Evolutionary conservation across 2,888 invertebrate genomes (phyloP).

Genomic region (Leptura quadrifasciata): DNA sequence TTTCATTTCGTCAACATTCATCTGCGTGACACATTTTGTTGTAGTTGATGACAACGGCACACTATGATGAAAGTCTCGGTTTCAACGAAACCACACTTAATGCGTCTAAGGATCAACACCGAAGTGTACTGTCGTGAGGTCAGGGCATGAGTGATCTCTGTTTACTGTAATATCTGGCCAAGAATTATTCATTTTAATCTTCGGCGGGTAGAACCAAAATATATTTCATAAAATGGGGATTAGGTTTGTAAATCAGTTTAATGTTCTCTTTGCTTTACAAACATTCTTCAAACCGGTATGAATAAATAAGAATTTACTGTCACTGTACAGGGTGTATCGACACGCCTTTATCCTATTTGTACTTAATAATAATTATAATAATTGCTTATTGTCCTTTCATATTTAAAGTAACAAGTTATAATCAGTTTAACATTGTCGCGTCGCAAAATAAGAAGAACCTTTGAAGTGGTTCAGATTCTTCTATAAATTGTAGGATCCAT

Average conservation of each 20-base stretch:
- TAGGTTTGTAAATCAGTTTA: neutral
- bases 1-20: constrained; percentile 13
- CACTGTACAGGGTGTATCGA: too few species aligned
- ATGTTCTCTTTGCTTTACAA: neutral
- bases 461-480: too few species aligned
- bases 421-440: too few species aligned
- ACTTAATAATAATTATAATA: too few species aligned
- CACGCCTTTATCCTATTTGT: too few species aligned
- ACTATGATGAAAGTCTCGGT: constrained; percentile 20
- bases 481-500: too few species aligned
- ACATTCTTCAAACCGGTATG: neutral
- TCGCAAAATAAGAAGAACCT: too few species aligned
- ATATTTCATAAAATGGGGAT: neutral
- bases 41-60: neutral
- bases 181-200: constrained; percentile 12
- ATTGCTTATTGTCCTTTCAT: too few species aligned
- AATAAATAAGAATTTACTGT: too few species aligned
- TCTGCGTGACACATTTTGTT: constrained; percentile 21
- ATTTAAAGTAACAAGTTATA: too few species aligned
- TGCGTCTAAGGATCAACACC: constrained; percentile 6
- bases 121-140: neutral
- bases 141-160: constrained; percentile 10
- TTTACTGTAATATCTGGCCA: neutral
- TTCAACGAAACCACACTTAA: constrained; percentile 1
- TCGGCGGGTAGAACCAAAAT: neutral